Evolutionary conservation across 2,113 vertebrate genomes (phyloP), one percentile per base, ranked within the genome.

Genomic region (Chlamydotis undulata): DNA sequence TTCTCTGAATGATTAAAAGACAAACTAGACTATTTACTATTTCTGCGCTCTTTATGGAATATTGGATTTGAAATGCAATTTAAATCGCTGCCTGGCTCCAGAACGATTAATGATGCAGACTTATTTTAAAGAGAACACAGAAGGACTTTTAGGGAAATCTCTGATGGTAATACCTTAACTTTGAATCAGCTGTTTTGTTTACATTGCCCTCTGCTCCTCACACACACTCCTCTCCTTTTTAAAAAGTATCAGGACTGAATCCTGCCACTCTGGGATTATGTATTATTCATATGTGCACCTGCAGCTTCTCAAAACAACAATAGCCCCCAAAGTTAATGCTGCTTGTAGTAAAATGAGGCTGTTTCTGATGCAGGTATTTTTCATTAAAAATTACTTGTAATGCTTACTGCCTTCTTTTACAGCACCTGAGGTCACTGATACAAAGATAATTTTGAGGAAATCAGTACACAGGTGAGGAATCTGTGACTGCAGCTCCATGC

Each of bases 41-140:
- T 90, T 90, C 65, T 89, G n/a, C 68, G 56, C 43, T 95, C 52
- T 87, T 94, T 89, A 92, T 79, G 60, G 77, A 95, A 56, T 92
- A 95, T 13, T 22, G 3, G 57, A 88, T 92, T 68, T 70, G 25
- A 89, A 97, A 93, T 21, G 25, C 57, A 88, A 74, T 82, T 89
- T 89, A n/a, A 15, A 94, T 73, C 49, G 57, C 57, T 79, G 75
- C 41, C 71, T 83, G 37, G 31, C 33, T 35, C 29, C 69, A 93
- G 71, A 69, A 89, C 70, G 57, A 94, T 76, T 92, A 94, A 89
- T 50, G 83, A 68, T 93, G 71, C 28, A 87, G 50, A 83, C 33
- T 70, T 76, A 57, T 47, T 75, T 89, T 67, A 78, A 83, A 87
- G 67, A 84, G 17, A 92, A 83, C 33, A 81, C 33, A 87, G 35